Conservation (phyloP, 2,888 invertebrate species). For the Caenorhabditis sp. region DNA sequence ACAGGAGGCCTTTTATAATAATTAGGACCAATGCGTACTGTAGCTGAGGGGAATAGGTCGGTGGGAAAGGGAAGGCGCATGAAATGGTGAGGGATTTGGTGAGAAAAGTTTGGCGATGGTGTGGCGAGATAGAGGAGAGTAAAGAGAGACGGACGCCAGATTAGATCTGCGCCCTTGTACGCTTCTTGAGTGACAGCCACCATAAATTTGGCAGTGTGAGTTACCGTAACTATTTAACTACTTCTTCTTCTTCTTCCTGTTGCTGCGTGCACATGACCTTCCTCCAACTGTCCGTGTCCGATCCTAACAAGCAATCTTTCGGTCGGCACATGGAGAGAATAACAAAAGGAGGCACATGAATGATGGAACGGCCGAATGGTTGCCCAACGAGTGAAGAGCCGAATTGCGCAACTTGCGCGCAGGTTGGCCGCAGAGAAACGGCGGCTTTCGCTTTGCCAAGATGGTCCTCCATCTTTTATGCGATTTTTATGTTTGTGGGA, state of each 20-base stretch:
- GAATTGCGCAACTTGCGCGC: slow-evolving; percentile 43
- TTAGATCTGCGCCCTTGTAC: slow-evolving; percentile 37
- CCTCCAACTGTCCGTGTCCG: slow-evolving; percentile 18
- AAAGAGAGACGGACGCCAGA: slow-evolving; percentile 12
- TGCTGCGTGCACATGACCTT: slow-evolving; percentile 56
- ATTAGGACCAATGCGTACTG: slow-evolving; percentile 9
- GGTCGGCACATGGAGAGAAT: slow-evolving; percentile 20
- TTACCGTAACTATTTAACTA: slow-evolving; percentile 47
- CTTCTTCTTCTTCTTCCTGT: no score
- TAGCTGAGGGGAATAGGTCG: background rate
- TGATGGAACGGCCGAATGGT: slow-evolving; percentile 27
- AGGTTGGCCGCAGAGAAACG: slow-evolving; percentile 11
- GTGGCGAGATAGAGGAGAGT: slow-evolving; percentile 36
- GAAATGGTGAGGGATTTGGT: slow-evolving; percentile 12
- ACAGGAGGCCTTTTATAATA: slow-evolving; percentile 9
- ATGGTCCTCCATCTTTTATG: slow-evolving; percentile 18
- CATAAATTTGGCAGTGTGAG: slow-evolving; percentile 38
- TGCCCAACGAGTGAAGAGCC: slow-evolving; percentile 42
- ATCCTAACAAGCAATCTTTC: background rate
- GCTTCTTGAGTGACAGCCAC: slow-evolving; percentile 45
- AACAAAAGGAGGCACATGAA: slow-evolving; percentile 25
- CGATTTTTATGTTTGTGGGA: slow-evolving; percentile 31
- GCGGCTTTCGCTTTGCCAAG: background rate
- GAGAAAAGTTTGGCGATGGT: slow-evolving; percentile 46
- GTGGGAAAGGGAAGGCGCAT: background rate